phyloP scores from a whole-genome alignment of 1,140 invertebrate genomes.

The Eubasilissa regina region DNA sequence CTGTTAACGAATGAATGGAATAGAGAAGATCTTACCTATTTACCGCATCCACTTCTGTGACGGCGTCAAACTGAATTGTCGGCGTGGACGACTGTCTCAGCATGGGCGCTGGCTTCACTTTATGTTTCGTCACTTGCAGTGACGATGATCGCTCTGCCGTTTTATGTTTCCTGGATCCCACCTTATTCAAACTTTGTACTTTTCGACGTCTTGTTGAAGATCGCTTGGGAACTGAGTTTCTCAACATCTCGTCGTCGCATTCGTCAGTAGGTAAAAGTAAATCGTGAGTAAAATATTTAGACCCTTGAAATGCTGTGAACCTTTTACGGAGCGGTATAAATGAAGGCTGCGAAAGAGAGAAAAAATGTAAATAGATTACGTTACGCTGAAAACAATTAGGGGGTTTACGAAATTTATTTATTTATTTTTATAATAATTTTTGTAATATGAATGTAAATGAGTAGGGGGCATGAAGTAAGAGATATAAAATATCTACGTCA shows the following conservation, averaged over 20 bases:
- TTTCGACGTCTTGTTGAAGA: slow-evolving; percentile 47
- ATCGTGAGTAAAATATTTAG: slow-evolving; percentile 74
- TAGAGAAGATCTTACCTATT: slow-evolving; percentile 21
- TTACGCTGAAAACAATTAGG: not conserved
- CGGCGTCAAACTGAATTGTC: slow-evolving; percentile 58
- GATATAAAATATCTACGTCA: too few species aligned
- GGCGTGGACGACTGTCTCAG: slow-evolving; percentile 62
- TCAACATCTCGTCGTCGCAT: slow-evolving; percentile 64
- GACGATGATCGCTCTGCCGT: slow-evolving; percentile 61
- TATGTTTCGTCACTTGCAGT: slow-evolving; percentile 60
- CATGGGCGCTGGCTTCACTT: slow-evolving; percentile 57
- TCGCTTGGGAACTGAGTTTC: slow-evolving; percentile 49
- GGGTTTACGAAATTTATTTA: too few species aligned
- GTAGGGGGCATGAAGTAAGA: too few species aligned
- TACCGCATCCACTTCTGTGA: slow-evolving; percentile 38
- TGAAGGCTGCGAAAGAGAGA: slow-evolving; percentile 42
- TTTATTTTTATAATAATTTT: too few species aligned
- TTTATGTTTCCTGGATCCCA: slow-evolving; percentile 52
- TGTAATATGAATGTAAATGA: too few species aligned
- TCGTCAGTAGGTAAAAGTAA: slow-evolving; percentile 76
- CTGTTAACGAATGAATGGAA: too few species aligned
- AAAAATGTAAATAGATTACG: not conserved
- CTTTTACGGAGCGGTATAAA: slow-evolving; percentile 52
- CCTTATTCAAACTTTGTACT: slow-evolving; percentile 6
- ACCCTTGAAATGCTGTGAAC: slow-evolving; percentile 51